phyloP scores from a whole-genome alignment of 2,888 invertebrate species.

The Lordiphosa andalusiaca region DNA sequence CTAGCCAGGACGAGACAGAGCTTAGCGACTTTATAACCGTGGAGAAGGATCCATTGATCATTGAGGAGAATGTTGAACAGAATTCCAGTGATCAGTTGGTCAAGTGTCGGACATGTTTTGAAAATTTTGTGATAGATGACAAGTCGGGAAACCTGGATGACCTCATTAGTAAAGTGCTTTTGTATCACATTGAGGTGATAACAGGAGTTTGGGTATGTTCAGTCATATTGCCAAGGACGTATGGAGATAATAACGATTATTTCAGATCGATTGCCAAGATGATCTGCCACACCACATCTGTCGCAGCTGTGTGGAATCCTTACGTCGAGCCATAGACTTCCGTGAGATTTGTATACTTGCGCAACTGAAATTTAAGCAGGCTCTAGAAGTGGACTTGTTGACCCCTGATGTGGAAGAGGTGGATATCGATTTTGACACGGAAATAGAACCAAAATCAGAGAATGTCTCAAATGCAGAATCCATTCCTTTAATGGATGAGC shows the following conservation, averaged over 20 bases:
- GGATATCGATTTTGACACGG: background rate
- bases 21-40: no score
- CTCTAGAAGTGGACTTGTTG: constrained; percentile 17
- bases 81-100: background rate
- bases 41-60: no score
- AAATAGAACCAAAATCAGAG: background rate
- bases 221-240: no score
- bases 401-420: constrained; percentile 20
- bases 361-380: constrained; percentile 31
- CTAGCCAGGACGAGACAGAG: no score
- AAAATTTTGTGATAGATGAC: constrained; percentile 21
- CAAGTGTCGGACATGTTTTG: constrained; percentile 50
- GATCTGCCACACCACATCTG: constrained; percentile 38
- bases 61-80: no score
- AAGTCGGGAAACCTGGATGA: constrained; percentile 38
- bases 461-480: no score
- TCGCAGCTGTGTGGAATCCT: constrained; percentile 20
- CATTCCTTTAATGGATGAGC: no score
- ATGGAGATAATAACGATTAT: background rate
- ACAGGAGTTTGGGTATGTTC: constrained; percentile 54
- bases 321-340: constrained; percentile 48
- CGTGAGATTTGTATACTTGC: constrained; percentile 50
- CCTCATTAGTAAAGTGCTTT: constrained; percentile 37
- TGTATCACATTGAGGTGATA: constrained; percentile 50
- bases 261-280: constrained; percentile 29